Evolutionary conservation across 2,888 invertebrate species (phyloP).

Genomic region (Matsumyia berberina): DNA sequence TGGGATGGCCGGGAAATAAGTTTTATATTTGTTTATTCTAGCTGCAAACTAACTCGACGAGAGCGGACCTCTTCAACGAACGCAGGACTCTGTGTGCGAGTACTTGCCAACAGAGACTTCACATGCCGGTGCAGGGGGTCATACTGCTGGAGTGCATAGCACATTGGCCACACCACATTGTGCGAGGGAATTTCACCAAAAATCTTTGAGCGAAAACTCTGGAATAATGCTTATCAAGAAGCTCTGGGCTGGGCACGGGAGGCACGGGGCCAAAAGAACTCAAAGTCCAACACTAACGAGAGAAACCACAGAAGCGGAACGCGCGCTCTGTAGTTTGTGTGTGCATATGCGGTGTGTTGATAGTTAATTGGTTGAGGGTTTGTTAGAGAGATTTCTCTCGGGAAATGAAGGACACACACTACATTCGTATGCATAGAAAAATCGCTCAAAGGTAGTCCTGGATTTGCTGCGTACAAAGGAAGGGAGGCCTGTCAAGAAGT

Average conservation of each 20-base stretch:
- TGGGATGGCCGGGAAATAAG: slow-evolving; percentile 41
- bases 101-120: slow-evolving; percentile 33
- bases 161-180: slow-evolving; percentile 35
- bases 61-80: slow-evolving; percentile 19
- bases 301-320: slow-evolving; percentile 60
- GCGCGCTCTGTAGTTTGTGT: slow-evolving; percentile 22
- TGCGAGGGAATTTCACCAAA: slow-evolving; percentile 49
- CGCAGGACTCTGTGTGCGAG: slow-evolving; percentile 12
- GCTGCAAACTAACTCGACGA: slow-evolving; percentile 51
- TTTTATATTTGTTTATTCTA: slow-evolving; percentile 60
- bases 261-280: slow-evolving; percentile 12
- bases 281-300: slow-evolving; percentile 66
- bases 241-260: too few species aligned
- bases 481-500: slow-evolving; percentile 56
- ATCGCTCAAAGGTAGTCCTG: slow-evolving; percentile 54
- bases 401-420: slow-evolving; percentile 42
- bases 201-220: slow-evolving; percentile 46
- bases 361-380: slow-evolving; percentile 66
- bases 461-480: slow-evolving; percentile 28
- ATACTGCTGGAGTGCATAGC: slow-evolving; percentile 28
- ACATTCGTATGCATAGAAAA: slow-evolving; percentile 12
- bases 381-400: slow-evolving; percentile 53
- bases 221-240: slow-evolving; percentile 44
- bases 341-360: slow-evolving; percentile 48
- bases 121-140: slow-evolving; percentile 18